Evolutionary conservation across 2,888 invertebrate species (phyloP).

Genomic region (Cryptophagus acutangulus): DNA sequence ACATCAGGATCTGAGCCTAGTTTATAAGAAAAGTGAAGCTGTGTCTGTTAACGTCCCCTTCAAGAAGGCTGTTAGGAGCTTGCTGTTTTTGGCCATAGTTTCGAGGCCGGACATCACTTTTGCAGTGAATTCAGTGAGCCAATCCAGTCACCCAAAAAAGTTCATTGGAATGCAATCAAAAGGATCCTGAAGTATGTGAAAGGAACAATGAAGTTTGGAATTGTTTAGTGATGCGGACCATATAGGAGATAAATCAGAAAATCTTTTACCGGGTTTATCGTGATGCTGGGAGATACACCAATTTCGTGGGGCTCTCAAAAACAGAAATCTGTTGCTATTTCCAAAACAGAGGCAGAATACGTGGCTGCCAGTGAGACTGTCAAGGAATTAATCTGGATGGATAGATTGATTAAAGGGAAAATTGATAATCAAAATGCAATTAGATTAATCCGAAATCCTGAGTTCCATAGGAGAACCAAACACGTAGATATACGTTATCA

Average conservation of each 20-base stretch:
- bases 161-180: constrained; percentile 2
- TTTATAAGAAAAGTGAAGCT: too few species aligned
- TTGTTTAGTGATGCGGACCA: not conserved
- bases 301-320: constrained; percentile 5
- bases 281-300: not conserved
- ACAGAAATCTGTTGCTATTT: constrained; percentile 3
- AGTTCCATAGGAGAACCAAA: constrained; percentile 8
- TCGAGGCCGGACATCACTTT: too few species aligned
- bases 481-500: constrained; percentile 8
- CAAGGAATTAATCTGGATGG: constrained; percentile 7
- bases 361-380: constrained; percentile 2
- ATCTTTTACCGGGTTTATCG: constrained; percentile 5
- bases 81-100: too few species aligned
- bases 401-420: constrained; percentile 4
- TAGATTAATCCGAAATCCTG: constrained; percentile 8
- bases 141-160: too few species aligned
- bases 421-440: constrained; percentile 6
- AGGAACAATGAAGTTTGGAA: not conserved
- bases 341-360: constrained; percentile 7
- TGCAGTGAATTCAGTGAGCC: too few species aligned
- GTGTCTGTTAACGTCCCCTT: too few species aligned
- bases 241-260: constrained; percentile 1
- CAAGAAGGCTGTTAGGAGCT: too few species aligned
- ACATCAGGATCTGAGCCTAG: too few species aligned
- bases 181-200: not conserved